Base-by-base conservation (phyloP, 2,888 invertebrate genomes). In the Chrysodeixis includens region DNA sequence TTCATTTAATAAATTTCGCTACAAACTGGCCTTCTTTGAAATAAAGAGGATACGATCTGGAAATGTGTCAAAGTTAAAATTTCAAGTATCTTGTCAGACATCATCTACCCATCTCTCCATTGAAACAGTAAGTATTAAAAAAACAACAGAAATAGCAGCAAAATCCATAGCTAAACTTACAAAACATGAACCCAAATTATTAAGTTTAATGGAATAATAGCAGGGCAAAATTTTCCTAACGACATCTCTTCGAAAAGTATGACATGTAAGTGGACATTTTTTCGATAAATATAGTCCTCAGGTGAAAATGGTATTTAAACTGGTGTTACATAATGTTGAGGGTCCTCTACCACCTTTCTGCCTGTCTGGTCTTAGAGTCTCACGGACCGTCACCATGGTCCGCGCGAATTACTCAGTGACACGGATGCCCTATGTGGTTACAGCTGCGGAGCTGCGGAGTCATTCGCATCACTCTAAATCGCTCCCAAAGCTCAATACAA, bases 21-120 rank as follows among this genome's bases (percentile, higher is more conserved):
- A 5, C 14, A 12, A 20, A 14, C 26, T 20, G 22, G 46, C 16
- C 67, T 71, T 3, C 9, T 66, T 72, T 2, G 20, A 16, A n/a
- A 16, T 0, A 56, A 60, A 60, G 10, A 46, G 35, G 35, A n/a
- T n/a, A 14, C 40, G n/a, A 0, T n/a, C 7, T 40, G n/a, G 14
- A 40, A 40, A 40, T 46, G 18, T 49, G 18, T 49, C 18, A 20
- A 10, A 49, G 20, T 49, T 49, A 18, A 49, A 46, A 20, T 20
- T 9, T 14, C 7, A 46, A 35, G 2, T 9, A 18, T 16, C 46
- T 62, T 53, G 32, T 49, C 44, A 53, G 59, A 30, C 16, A 40
- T 40, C n/a, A 40, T 40, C 40, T n/a, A 6, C n/a, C 40, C 40
- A 40, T 40, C 6, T 35, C 57, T 1, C 10, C 46, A 20, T 10